Conservation (phyloP, 2,888 invertebrate species). For the Lacanobia wlatinum region DNA sequence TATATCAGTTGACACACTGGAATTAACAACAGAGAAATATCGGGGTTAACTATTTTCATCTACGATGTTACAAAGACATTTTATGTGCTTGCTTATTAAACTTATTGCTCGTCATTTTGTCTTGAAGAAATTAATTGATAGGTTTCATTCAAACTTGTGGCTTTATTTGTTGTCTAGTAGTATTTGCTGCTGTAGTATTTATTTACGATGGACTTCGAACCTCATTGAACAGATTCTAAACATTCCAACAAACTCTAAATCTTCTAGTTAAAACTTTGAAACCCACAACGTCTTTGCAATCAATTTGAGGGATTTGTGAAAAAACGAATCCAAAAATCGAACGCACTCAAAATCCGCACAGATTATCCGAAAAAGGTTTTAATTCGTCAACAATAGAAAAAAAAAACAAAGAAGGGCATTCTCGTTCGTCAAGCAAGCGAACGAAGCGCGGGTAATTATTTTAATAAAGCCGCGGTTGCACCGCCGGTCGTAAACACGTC, state of each 20-base stretch:
- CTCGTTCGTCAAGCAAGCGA: constrained; percentile 72
- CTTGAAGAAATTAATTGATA: constrained; percentile 50
- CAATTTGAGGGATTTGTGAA: neutral
- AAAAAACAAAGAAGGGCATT: constrained; percentile 67
- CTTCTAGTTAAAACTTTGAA: neutral
- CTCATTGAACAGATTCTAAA: constrained; percentile 2
- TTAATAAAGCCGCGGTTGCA: constrained; percentile 77
- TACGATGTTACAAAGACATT: constrained; percentile 50
- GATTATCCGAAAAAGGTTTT: constrained; percentile 61
- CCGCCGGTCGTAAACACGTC: constrained; percentile 76
- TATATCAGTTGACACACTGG: constrained; percentile 64
- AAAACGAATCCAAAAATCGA: constrained; percentile 34
- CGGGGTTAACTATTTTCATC: constrained; percentile 65
- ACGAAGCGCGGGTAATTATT: constrained; percentile 79
- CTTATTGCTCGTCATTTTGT: constrained; percentile 33
- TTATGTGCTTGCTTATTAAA: constrained; percentile 42
- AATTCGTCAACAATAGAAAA: constrained; percentile 67
- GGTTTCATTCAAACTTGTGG: constrained; percentile 27
- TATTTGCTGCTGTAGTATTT: too few relatives aligned
- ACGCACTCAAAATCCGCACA: constrained; percentile 34
- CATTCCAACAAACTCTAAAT: neutral
- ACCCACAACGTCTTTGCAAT: neutral
- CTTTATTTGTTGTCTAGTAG: constrained; percentile 22
- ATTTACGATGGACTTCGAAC: constrained; percentile 1
- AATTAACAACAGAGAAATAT: constrained; percentile 59